Conservation (phyloP, 1,140 invertebrate species). For the Aporrectodea caliginosa region DNA sequence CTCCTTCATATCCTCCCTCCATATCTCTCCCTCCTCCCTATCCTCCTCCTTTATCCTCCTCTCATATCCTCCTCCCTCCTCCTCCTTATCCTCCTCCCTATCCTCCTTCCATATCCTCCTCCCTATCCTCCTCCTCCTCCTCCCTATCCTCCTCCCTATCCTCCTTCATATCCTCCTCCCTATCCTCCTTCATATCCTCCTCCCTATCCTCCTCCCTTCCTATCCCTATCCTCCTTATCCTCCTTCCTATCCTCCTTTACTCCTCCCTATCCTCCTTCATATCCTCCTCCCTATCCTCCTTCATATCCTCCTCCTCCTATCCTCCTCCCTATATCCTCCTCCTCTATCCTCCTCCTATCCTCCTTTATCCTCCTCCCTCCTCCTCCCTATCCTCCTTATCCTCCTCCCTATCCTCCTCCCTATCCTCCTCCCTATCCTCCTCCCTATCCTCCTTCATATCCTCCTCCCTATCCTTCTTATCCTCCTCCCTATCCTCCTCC, state of each 20-base stretch:
- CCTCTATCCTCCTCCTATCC: neutral
- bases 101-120: neutral
- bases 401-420: neutral
- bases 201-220: neutral
- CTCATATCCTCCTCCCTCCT: neutral
- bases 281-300: too few species aligned
- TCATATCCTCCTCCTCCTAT: conserved; percentile 4
- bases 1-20: neutral
- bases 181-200: conserved; percentile 5
- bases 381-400: neutral
- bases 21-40: neutral
- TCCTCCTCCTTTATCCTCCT: neutral
- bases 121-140: neutral
- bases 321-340: neutral
- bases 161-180: neutral
- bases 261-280: neutral
- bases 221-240: neutral
- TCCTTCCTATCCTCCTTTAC: conserved; percentile 3
- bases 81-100: neutral
- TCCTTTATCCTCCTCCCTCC: conserved; percentile 1
- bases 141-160: neutral
- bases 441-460: neutral
- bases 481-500: neutral
- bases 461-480: neutral
- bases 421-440: conserved; percentile 9